A percentile compares a stretch with the other conserved stretches of the same genome.
These are phyloP conservation scores for Horisme vitalbata DNA, from an alignment of 2,888 invertebrate species.

Conservation along the genomic window DNA sequence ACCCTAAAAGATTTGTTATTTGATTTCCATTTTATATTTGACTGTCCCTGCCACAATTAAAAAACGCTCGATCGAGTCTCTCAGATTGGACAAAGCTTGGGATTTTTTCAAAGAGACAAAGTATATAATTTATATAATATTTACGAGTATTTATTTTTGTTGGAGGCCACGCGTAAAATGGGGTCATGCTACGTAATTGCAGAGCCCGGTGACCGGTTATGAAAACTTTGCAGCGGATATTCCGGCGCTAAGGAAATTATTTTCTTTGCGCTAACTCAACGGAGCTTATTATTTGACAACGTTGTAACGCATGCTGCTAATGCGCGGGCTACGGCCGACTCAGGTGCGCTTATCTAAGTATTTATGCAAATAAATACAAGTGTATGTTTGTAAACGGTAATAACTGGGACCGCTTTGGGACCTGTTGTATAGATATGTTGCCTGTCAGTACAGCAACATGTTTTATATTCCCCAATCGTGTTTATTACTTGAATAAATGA, in stretches of 20 bases:
- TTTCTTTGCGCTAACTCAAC: slow-evolving; percentile 17
- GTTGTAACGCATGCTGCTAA: slow-evolving; percentile 12
- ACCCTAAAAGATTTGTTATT: slow-evolving; percentile 13
- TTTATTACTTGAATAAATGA: slow-evolving; percentile 23
- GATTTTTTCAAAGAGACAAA: slow-evolving; percentile 21
- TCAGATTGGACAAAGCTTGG: no score
- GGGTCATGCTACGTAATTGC: slow-evolving; percentile 44
- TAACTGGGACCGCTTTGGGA: slow-evolving; percentile 30
- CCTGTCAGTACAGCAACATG: slow-evolving; percentile 9
- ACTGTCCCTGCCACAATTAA: no score
- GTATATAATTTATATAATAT: slow-evolving; percentile 31
- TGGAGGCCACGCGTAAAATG: slow-evolving; percentile 39
- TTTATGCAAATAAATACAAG: slow-evolving; percentile 33
- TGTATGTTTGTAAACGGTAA: slow-evolving; percentile 30
- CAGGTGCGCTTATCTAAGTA: slow-evolving; percentile 25
- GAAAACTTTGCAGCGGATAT: slow-evolving; percentile 28
- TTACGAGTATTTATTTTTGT: slow-evolving; percentile 40
- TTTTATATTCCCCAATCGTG: slow-evolving; percentile 22
- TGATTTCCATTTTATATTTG: slow-evolving; percentile 12
- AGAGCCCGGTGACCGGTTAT: slow-evolving; percentile 27
- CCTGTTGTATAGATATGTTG: slow-evolving; percentile 29
- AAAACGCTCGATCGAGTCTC: no score
- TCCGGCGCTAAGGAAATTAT: slow-evolving; percentile 26
- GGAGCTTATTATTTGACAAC: slow-evolving; percentile 16
- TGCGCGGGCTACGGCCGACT: slow-evolving; percentile 11